Base-by-base conservation (phyloP, 1,140 invertebrate genomes). In the Drosophila ironensis region DNA sequence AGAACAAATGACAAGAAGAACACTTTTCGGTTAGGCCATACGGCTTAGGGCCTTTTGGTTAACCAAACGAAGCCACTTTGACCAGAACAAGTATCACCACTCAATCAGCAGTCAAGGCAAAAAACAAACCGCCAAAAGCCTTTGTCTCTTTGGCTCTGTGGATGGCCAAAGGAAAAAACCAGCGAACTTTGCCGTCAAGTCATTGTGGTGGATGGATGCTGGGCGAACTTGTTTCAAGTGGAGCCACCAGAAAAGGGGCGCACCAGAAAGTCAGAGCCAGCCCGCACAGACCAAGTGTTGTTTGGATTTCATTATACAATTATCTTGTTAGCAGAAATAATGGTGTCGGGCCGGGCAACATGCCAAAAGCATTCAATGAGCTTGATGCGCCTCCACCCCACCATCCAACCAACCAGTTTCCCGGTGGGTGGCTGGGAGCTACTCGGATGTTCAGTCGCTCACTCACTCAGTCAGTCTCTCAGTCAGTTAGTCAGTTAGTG, bases 291-390 rank as follows among this genome's bases (percentile, higher is more conserved):
- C 50, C 69, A 77, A 84, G 80, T 87, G 80, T 84, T 84, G 78
- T 86, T 86, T 86, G 81, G 80, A 86, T 87, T 86, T 86, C 80
- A 86, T 86, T 86, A 86, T 87, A 75, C 80, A 86, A 86, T 86
- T 86, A 86, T 86, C 80, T 86, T 87, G 80, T 86, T 86, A 86
- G 71, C 81, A 81, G 80, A 86, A 87, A 86, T 86, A 87, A 86
- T 86, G 80, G 78, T 86, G 80, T 84, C 78, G 78, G 22, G 78
- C 72, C 74, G 80, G 80, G 80, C 80, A 87, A 86, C 74, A 86
- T 87, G 80, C 80, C 75, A 87, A 64, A 87, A 84, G 86, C 81
- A 84, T 87, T 87, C 80, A 86, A 86, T 84, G 81, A 72, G 64
- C 67, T 41, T 56, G 64, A 61, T 66, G 45, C 53, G 44, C 46